Percentiles rank a stretch among this genome's conserved stretches.
phyloP scores from a whole-genome alignment of 2,888 invertebrate genomes.

The Lomographa bimaculata region DNA sequence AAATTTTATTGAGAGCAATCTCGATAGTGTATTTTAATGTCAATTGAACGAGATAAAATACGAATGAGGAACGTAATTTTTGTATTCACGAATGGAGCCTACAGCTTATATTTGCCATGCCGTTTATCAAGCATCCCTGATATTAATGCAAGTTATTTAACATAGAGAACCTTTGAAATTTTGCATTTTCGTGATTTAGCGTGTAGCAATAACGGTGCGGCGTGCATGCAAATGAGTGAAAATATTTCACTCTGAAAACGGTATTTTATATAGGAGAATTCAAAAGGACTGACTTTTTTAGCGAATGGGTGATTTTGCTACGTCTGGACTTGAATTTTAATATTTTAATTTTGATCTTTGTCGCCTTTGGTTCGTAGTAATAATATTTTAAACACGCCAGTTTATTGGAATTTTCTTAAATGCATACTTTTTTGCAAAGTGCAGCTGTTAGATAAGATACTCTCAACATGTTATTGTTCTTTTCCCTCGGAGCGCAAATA shows the following conservation, averaged over 20 bases:
- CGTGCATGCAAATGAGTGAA: conserved; percentile 40
- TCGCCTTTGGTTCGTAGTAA: too few relatives aligned
- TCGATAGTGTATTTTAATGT: conserved; percentile 68
- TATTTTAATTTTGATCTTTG: conserved; percentile 8
- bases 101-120: conserved; percentile 61
- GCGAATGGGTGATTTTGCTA: conserved; percentile 27
- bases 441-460: too few relatives aligned
- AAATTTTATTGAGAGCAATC: conserved; percentile 76
- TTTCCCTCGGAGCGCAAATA: too few relatives aligned
- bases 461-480: too few relatives aligned
- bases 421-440: too few relatives aligned
- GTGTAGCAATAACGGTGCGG: conserved; percentile 32
- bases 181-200: conserved; percentile 53
- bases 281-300: conserved; percentile 19
- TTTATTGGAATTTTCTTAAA: too few relatives aligned
- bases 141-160: conserved; percentile 58
- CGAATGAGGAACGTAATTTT: conserved; percentile 67
- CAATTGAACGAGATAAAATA: conserved; percentile 65
- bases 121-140: conserved; percentile 51
- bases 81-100: conserved; percentile 64
- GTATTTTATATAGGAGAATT: conserved; percentile 31
- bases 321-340: conserved; percentile 24
- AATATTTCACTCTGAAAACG: conserved; percentile 32
- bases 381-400: too few relatives aligned
- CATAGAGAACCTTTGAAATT: conserved; percentile 45